Evolutionary conservation across 2,888 invertebrate species (phyloP).

Genomic region (Heliconius erato): DNA sequence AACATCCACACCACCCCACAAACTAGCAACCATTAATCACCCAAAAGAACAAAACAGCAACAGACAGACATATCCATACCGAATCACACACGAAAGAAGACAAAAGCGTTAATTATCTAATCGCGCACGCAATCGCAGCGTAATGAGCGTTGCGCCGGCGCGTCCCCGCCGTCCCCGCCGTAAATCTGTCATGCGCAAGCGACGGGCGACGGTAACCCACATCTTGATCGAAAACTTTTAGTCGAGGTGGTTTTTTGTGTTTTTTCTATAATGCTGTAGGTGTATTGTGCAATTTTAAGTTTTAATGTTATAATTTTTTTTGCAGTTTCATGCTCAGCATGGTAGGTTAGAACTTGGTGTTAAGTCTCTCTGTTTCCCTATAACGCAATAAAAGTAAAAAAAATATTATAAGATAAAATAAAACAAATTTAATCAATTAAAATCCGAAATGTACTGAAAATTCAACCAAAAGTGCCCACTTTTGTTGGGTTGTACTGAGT

Average conservation of each 20-base stretch:
- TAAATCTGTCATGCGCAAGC: constrained; percentile 79
- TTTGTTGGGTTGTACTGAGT: too few relatives aligned
- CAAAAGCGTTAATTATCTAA: constrained; percentile 77
- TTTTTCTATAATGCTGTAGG: not conserved
- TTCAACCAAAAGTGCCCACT: too few relatives aligned
- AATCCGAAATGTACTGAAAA: too few relatives aligned
- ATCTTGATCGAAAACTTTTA: constrained; percentile 66
- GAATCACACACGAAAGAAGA: constrained; percentile 33
- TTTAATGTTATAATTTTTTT: not conserved
- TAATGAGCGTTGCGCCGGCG: constrained; percentile 57
- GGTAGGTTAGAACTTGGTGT: too few relatives aligned
- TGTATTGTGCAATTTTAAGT: not conserved
- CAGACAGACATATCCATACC: constrained; percentile 23
- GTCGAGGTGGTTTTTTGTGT: not conserved
- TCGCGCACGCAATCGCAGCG: constrained; percentile 72
- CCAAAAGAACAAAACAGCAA: not conserved
- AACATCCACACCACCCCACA: not conserved
- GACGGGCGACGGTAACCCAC: constrained; percentile 69
- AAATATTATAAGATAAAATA: too few relatives aligned
- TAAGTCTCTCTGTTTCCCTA: too few relatives aligned
- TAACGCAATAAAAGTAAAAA: too few relatives aligned
- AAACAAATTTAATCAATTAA: too few relatives aligned
- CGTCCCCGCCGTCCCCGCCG: constrained; percentile 75
- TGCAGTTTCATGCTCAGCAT: not conserved
- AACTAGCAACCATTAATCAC: not conserved